Percentiles rank a stretch among this genome's conserved stretches.
Conservation (phyloP, 2,113 vertebrate species). For the Alaudala cheleensis region DNA sequence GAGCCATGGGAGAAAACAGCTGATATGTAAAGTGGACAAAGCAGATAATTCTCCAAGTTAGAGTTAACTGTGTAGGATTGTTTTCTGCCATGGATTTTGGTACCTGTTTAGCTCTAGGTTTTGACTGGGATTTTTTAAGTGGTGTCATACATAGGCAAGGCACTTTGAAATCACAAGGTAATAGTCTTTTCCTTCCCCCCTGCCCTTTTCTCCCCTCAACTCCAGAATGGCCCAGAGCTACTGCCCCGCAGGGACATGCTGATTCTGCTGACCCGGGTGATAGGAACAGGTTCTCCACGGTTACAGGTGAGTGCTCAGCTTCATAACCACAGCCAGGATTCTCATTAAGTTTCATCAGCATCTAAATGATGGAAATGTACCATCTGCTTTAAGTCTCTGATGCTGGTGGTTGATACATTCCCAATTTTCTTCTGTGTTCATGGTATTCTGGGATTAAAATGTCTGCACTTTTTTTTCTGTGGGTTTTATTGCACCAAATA, state of each 20-base stretch:
- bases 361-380: not conserved
- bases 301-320: constrained; percentile 82
- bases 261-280: constrained; percentile 85
- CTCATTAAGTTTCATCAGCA: not conserved
- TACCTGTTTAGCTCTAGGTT: not conserved
- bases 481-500: not conserved
- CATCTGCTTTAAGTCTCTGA: not conserved
- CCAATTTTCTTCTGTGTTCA: not conserved
- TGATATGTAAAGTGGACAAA: not conserved
- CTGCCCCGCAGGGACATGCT: constrained; percentile 93
- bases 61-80: not conserved
- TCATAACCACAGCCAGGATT: not conserved
- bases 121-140: not conserved
- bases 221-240: constrained; percentile 91
- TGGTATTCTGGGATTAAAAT: not conserved
- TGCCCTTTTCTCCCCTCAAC: not conserved
- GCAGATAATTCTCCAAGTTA: not conserved
- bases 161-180: not conserved
- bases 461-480: not conserved
- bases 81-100: not conserved
- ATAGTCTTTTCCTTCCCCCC: not conserved
- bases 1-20: not conserved
- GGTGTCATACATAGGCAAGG: not conserved
- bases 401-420: not conserved
- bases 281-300: constrained; percentile 84